Evolutionary conservation across 2,888 invertebrate genomes (phyloP).

Genomic region (Drepana falcataria): DNA sequence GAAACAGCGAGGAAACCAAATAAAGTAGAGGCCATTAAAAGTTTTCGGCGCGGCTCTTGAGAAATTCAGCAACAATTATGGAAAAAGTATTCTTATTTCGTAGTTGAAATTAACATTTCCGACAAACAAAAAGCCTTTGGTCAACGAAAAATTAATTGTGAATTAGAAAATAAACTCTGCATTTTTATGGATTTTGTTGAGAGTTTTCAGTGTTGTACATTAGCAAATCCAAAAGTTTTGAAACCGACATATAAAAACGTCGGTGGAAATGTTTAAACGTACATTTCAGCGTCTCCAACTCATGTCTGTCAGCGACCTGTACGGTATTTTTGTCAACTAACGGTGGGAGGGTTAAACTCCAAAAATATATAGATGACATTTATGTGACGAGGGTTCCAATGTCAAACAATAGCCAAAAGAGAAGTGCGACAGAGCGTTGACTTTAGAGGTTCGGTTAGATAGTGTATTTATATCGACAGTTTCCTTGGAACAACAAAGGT

Average conservation of each 20-base stretch:
- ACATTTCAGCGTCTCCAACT: neutral
- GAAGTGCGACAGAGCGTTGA: slow-evolving; percentile 43
- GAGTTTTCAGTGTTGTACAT: no score
- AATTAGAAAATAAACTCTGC: no score
- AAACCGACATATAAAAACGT: slow-evolving; percentile 50
- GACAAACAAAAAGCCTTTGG: no score
- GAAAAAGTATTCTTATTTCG: no score
- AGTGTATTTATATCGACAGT: slow-evolving; percentile 15
- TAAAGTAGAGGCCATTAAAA: neutral
- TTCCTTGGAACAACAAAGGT: slow-evolving; percentile 19
- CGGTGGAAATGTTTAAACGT: slow-evolving; percentile 18
- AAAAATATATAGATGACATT: slow-evolving; percentile 15
- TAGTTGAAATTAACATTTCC: no score
- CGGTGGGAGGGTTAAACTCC: neutral
- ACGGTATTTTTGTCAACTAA: neutral
- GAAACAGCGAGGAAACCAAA: slow-evolving; percentile 1
- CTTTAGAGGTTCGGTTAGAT: slow-evolving; percentile 19
- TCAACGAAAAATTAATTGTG: no score
- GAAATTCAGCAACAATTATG: no score
- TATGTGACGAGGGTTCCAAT: slow-evolving; percentile 44
- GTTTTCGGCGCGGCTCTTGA: no score
- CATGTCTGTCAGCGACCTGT: neutral
- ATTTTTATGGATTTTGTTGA: no score
- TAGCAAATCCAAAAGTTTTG: neutral
- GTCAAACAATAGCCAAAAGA: slow-evolving; percentile 32